phyloP scores from a whole-genome alignment of 2,888 invertebrate genomes.

The Macroteleia sp. region DNA sequence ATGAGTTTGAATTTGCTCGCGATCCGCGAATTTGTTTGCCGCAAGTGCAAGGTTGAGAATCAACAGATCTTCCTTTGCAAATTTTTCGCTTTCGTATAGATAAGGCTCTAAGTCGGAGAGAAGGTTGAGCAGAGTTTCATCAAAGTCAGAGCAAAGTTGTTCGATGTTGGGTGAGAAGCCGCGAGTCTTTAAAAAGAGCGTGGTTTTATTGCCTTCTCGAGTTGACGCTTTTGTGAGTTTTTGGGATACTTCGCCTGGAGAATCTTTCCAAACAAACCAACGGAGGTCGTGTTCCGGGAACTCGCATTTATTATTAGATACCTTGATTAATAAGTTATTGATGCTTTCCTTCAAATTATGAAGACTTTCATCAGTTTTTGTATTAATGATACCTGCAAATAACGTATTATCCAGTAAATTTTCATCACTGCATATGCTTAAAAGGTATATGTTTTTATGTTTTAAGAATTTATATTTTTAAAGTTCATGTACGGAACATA shows the following conservation, averaged over 20 bases:
- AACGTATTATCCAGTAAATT: too few relatives aligned
- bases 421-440: too few relatives aligned
- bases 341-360: constrained; percentile 72
- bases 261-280: constrained; percentile 91
- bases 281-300: constrained; percentile 88
- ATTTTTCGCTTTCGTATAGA: constrained; percentile 86
- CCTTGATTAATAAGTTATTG: constrained; percentile 73
- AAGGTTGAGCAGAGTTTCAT: constrained; percentile 87
- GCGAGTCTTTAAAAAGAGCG: constrained; percentile 90
- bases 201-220: constrained; percentile 78
- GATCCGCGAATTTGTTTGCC: constrained; percentile 76
- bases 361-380: constrained; percentile 74
- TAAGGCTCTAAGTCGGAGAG: constrained; percentile 89
- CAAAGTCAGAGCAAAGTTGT: constrained; percentile 88
- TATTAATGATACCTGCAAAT: constrained; percentile 77
- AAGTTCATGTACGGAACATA: too few relatives aligned
- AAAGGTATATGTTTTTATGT: too few relatives aligned
- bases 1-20: constrained; percentile 77
- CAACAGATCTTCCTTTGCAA: constrained; percentile 73
- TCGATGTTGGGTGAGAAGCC: constrained; percentile 91
- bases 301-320: constrained; percentile 76
- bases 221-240: constrained; percentile 78
- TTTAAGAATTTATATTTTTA: too few relatives aligned
- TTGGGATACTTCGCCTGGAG: constrained; percentile 85
- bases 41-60: constrained; percentile 71